Conservation (phyloP, 2,113 vertebrate genomes). For the Urocolius indicus region DNA sequence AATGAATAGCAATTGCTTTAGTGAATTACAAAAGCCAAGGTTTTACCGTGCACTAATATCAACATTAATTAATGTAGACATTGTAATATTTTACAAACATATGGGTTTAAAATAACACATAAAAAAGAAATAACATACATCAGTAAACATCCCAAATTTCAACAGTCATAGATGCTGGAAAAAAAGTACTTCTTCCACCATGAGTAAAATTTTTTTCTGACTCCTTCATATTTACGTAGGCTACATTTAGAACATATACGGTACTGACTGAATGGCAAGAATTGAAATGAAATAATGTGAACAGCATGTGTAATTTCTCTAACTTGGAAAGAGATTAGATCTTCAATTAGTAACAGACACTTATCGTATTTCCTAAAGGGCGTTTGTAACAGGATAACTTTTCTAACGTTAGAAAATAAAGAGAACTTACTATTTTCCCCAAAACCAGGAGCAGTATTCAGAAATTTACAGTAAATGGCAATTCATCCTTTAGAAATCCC, state of each 20-base stretch:
- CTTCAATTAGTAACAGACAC: neutral
- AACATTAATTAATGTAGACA: constrained; percentile 72
- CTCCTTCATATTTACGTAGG: neutral
- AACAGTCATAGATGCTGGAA: neutral
- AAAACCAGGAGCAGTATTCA: constrained; percentile 8
- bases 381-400: neutral
- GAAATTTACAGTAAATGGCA: constrained; percentile 52
- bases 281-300: neutral
- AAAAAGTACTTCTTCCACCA: neutral
- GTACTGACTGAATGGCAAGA: neutral
- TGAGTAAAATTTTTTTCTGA: neutral
- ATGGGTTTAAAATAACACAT: constrained; percentile 31
- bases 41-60: constrained; percentile 64
- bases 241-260: neutral
- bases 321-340: neutral
- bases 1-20: constrained; percentile 92
- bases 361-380: neutral
- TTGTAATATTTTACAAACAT: constrained; percentile 68
- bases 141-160: constrained; percentile 20
- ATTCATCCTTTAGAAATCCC: constrained; percentile 61
- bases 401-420: neutral
- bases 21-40: constrained; percentile 90
- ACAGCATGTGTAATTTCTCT: neutral
- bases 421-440: neutral
- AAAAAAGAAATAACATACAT: neutral